Evolutionary conservation across 2,797 vertebrate genomes (phyloP).

Genomic region (Brachymystax lenok): DNA sequence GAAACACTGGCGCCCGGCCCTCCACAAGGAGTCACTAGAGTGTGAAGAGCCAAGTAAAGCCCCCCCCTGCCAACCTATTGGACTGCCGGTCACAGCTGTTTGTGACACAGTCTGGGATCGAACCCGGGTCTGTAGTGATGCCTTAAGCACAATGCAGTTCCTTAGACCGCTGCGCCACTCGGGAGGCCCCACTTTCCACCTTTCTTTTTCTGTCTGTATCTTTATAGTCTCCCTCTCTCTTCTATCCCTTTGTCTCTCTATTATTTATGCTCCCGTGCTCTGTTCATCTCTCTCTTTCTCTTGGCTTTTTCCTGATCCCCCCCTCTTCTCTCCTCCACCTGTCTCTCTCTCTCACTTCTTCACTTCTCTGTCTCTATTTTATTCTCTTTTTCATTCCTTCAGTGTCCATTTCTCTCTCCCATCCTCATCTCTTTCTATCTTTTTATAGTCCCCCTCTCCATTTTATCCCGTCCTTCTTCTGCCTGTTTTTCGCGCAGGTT

Average conservation of each 20-base stretch:
- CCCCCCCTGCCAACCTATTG: too few species aligned
- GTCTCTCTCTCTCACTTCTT: neutral
- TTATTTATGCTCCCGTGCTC: neutral
- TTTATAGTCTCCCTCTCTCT: neutral
- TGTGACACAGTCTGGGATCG: too few species aligned
- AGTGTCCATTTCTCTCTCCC: neutral
- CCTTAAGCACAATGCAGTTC: too few species aligned
- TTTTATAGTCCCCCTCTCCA: conserved; percentile 7
- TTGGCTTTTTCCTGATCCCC: too few species aligned
- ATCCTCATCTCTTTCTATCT: neutral
- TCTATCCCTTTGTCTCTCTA: neutral
- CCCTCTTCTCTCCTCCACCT: conserved; percentile 6
- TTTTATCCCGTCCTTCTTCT: neutral
- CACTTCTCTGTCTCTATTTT: neutral
- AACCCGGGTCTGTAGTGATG: too few species aligned
- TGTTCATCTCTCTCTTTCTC: neutral
- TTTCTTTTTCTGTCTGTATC: neutral
- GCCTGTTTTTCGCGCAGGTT: too few species aligned
- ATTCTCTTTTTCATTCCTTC: too few species aligned
- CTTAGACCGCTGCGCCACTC: too few species aligned
- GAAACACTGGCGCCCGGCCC: too few species aligned
- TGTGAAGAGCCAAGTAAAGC: too few species aligned
- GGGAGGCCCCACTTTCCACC: neutral
- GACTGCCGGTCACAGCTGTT: too few species aligned
- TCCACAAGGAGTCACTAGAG: too few species aligned